Conservation (phyloP, 2,113 vertebrate genomes). For the Dasyornis broadbenti region DNA sequence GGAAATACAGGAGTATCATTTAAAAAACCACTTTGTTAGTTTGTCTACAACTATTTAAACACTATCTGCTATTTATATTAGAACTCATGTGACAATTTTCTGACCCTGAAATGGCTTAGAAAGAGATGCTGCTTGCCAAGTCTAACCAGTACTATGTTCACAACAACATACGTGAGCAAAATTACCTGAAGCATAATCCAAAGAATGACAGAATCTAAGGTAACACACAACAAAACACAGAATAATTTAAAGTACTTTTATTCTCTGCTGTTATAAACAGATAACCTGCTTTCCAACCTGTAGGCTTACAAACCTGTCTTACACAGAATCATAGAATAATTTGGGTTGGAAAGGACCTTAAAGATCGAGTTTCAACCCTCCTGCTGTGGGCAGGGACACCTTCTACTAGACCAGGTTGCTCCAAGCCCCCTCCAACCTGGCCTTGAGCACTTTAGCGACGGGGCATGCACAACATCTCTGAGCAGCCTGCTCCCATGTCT, state of each 20-base stretch:
- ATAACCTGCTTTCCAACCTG: background rate
- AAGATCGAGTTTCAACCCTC: fast-evolving
- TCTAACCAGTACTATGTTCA: background rate
- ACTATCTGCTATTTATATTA: background rate
- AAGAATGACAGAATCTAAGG: background rate
- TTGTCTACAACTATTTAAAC: background rate
- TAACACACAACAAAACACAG: background rate
- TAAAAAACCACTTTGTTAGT: background rate
- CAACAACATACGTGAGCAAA: fast-evolving
- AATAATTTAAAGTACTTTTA: background rate
- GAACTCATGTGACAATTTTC: background rate
- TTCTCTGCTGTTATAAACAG: background rate
- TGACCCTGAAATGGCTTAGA: background rate
- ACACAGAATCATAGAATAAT: background rate
- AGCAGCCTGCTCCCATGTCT: background rate
- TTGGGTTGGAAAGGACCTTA: background rate
- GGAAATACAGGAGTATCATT: fast-evolving
- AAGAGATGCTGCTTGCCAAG: background rate
- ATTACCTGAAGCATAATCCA: background rate
- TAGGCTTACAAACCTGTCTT: background rate
- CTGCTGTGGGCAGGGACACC: background rate
- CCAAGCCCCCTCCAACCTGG: background rate
- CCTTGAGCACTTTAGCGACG: background rate
- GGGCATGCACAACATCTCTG: background rate
- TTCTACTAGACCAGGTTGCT: background rate